phyloP scores from a whole-genome alignment of 2,888 invertebrate species.

The Notodonta dromedarius region DNA sequence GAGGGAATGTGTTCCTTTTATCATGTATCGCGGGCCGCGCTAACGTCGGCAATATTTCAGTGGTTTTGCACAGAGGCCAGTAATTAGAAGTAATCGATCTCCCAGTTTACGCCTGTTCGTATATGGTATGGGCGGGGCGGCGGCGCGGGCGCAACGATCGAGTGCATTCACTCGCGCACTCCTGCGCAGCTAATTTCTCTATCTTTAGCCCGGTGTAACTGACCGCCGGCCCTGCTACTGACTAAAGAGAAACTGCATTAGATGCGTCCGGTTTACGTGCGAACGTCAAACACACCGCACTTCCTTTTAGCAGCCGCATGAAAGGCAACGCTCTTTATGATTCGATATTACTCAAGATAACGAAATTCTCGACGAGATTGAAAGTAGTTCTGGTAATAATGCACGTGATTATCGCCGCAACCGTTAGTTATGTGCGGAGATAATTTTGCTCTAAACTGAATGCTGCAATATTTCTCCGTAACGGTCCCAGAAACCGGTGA shows the following conservation, averaged over 20 bases:
- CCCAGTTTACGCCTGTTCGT: constrained; percentile 69
- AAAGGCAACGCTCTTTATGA: neutral
- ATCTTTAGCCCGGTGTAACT: constrained; percentile 82
- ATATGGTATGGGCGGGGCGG: constrained; percentile 70
- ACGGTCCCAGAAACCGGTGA: constrained; percentile 47
- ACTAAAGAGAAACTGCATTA: constrained; percentile 79
- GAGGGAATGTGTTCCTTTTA: constrained; percentile 33
- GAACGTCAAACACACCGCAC: constrained; percentile 58
- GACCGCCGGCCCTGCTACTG: constrained; percentile 70
- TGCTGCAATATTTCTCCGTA: constrained; percentile 55
- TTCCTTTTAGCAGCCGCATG: constrained; percentile 21
- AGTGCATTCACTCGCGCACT: constrained; percentile 76
- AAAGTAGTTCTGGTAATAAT: constrained; percentile 57
- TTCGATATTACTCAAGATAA: constrained; percentile 9
- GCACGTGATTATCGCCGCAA: constrained; percentile 49
- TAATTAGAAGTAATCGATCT: constrained; percentile 83
- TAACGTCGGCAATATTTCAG: constrained; percentile 58
- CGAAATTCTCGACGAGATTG: constrained; percentile 41
- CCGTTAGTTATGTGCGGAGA: constrained; percentile 54
- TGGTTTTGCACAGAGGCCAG: constrained; percentile 59
- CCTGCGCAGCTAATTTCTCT: constrained; percentile 80
- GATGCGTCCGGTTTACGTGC: constrained; percentile 76
- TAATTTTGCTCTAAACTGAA: constrained; percentile 62
- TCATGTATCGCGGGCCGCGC: constrained; percentile 43
- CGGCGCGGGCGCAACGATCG: constrained; percentile 44